Conservation (phyloP, 37 sponge, comb jelly and placozoan genomes). For the Ephydatia muelleri region DNA sequence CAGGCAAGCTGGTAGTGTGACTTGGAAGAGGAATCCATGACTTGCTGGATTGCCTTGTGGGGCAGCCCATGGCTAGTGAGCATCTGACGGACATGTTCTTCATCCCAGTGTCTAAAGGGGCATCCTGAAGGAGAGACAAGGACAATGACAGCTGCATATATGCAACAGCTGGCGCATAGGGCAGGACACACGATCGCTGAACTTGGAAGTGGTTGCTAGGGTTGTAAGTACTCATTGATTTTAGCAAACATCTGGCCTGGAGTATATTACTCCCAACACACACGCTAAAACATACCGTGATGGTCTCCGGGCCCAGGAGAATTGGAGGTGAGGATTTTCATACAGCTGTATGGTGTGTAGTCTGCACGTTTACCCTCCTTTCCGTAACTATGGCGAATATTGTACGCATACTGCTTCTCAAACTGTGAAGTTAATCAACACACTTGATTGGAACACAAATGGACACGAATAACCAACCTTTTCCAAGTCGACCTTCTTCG, state of each 20-base stretch:
- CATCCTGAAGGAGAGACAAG: conserved; percentile 71
- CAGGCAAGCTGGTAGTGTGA: conserved; percentile 95
- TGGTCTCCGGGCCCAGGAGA: conserved; percentile 83
- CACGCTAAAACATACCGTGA: conserved; percentile 62
- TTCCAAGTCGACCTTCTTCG: conserved; percentile 83
- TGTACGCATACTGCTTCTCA: conserved; percentile 96
- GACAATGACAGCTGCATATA: not conserved
- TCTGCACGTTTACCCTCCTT: conserved; percentile 93
- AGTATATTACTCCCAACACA: not conserved
- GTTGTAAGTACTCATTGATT: too few species aligned
- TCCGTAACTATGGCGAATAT: conserved; percentile 89
- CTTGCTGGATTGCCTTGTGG: conserved; percentile 24
- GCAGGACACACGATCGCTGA: not conserved
- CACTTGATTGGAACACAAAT: not conserved
- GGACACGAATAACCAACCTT: conserved; percentile 42
- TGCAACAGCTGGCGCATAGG: not conserved
- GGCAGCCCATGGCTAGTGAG: conserved; percentile 60
- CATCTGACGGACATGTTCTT: conserved; percentile 45
- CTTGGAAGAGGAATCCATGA: conserved; percentile 59
- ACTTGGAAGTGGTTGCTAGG: not conserved
- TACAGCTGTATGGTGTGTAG: conserved; percentile 93
- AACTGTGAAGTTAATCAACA: conserved; percentile 56
- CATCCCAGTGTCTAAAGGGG: conserved; percentile 90
- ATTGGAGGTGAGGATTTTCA: conserved; percentile 92
- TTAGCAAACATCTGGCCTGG: not conserved